A percentile compares a stretch with the other conserved stretches of the same genome.
These are phyloP conservation scores for Noctua fimbriata DNA, from an alignment of 2,888 invertebrate species.

Conservation along the genomic window DNA sequence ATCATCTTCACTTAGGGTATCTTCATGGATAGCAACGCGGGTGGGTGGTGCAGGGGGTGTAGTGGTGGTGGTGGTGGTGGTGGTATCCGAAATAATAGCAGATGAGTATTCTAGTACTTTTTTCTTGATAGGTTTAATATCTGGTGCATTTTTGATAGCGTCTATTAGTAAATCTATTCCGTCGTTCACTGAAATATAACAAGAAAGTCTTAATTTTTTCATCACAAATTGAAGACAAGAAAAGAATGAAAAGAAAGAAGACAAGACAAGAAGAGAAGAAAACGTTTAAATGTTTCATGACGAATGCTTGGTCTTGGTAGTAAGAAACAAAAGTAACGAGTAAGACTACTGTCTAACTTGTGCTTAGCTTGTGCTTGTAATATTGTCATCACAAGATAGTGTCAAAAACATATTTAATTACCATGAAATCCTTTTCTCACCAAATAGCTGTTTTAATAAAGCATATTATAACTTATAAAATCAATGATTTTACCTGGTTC, in stretches of 20 bases:
- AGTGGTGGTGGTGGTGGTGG: not conserved
- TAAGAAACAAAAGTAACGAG: not conserved
- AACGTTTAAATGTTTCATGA: not conserved
- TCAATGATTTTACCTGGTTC: slow-evolving; percentile 74
- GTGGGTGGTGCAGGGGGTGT: too few relatives aligned
- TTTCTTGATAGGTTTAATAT: slow-evolving; percentile 77
- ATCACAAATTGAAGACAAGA: not conserved
- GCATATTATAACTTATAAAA: not conserved
- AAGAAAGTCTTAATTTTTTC: not conserved
- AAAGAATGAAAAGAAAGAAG: too few relatives aligned
- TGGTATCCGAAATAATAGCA: slow-evolving; percentile 20
- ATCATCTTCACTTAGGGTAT: slow-evolving; percentile 23
- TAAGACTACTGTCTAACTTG: not conserved
- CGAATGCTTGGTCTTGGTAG: not conserved
- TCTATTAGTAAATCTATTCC: slow-evolving; percentile 85
- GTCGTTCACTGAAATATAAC: slow-evolving; percentile 78
- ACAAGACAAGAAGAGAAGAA: not conserved
- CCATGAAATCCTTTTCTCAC: not conserved
- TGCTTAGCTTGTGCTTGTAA: not conserved
- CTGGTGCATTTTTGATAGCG: slow-evolving; percentile 83
- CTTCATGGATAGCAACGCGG: slow-evolving; percentile 3
- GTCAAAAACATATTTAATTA: not conserved
- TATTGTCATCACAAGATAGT: not conserved
- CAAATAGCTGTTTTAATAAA: not conserved
- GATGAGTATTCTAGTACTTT: slow-evolving; percentile 67